Evolutionary conservation across 2,797 vertebrate genomes (phyloP).

Genomic region (Cuniculus paca): DNA sequence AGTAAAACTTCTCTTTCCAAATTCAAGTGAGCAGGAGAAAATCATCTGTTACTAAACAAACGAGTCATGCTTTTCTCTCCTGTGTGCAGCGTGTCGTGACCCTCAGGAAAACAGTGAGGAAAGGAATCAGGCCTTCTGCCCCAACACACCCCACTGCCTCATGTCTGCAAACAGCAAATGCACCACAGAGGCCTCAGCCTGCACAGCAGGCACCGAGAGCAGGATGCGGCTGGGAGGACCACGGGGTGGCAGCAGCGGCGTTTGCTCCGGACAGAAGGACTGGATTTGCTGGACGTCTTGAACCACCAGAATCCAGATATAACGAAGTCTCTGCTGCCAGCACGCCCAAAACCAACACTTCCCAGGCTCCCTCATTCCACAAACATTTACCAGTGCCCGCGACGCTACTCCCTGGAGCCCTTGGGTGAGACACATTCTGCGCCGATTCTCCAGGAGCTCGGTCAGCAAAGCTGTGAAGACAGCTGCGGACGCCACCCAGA

Average conservation of each 20-base stretch:
- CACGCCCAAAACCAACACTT: neutral
- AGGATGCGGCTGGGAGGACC: neutral
- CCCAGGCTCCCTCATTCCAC: neutral
- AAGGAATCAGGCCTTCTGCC: neutral
- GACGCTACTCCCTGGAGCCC: neutral
- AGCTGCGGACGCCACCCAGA: neutral
- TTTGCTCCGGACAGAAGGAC: neutral
- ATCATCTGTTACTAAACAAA: neutral
- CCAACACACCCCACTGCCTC: neutral
- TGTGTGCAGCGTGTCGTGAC: too few relatives aligned
- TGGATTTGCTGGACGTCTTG: neutral
- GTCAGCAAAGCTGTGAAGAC: neutral
- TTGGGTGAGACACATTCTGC: accelerated
- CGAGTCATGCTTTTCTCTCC: neutral
- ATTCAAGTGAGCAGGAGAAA: neutral
- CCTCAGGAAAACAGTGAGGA: neutral
- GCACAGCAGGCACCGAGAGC: neutral
- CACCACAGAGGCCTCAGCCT: too few relatives aligned
- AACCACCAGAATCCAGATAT: neutral
- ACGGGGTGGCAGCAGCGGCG: neutral
- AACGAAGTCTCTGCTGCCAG: neutral
- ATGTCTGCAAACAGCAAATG: neutral
- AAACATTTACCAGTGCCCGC: neutral
- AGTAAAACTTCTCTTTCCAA: neutral
- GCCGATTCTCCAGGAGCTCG: neutral